These are phyloP conservation scores for Scalopus aquaticus DNA, from an alignment of 2,113 vertebrate genomes.

Conservation along the genomic window DNA sequence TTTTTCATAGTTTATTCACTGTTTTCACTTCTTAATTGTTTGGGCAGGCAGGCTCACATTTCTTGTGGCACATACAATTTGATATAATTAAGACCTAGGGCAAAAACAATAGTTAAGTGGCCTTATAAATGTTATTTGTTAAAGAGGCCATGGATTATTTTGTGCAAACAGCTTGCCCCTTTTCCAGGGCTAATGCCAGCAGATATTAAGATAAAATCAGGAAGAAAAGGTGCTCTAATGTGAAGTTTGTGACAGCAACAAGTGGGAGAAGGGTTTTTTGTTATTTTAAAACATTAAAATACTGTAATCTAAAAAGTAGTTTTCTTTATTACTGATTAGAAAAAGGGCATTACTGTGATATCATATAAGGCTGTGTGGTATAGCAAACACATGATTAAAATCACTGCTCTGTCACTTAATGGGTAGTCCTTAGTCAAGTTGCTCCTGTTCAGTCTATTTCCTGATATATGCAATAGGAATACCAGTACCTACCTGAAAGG, in stretches of 20 bases:
- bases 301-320: conserved; percentile 17
- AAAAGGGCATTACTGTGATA: background rate
- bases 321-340: conserved; percentile 40
- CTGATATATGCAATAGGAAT: background rate
- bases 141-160: background rate
- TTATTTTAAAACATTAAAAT: conserved; percentile 27
- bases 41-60: background rate
- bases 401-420: background rate
- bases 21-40: conserved; percentile 45
- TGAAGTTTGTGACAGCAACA: conserved; percentile 5
- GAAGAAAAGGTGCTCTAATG: background rate
- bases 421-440: background rate
- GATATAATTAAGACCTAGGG: conserved; percentile 45
- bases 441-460: background rate
- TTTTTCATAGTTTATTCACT: conserved; percentile 19
- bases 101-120: background rate
- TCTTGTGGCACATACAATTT: conserved; percentile 34
- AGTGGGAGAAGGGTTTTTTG: background rate
- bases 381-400: background rate
- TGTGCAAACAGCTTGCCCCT: background rate
- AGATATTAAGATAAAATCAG: conserved; percentile 19
- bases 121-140: conserved; percentile 11
- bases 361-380: background rate
- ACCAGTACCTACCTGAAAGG: background rate
- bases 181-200: background rate